Conservation (phyloP, 2,797 vertebrate genomes). For the Periparus ater region DNA sequence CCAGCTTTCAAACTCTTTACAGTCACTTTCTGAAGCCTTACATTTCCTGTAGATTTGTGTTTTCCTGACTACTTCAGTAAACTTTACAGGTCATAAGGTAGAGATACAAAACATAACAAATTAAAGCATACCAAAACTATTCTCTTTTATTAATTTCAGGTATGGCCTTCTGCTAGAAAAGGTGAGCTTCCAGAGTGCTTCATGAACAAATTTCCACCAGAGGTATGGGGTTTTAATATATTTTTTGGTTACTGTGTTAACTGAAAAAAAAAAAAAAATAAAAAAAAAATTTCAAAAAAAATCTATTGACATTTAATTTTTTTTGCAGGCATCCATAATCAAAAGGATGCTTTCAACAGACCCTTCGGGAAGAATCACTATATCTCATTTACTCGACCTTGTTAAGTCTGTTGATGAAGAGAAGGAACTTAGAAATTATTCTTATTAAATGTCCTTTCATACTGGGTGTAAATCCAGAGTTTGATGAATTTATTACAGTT, state of each 20-base stretch:
- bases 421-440: not conserved
- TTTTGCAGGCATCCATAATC: slow-evolving; percentile 64
- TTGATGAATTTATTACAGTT: not conserved
- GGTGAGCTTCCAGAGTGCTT: not conserved
- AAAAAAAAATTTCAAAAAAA: not conserved
- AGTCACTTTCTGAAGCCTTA: not conserved
- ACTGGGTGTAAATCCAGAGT: not conserved
- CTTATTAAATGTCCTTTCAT: not conserved
- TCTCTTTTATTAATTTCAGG: slow-evolving; percentile 45
- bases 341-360: slow-evolving; percentile 55
- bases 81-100: not conserved
- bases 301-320: not conserved
- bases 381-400: not conserved
- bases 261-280: not conserved
- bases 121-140: not conserved
- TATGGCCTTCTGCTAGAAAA: not conserved
- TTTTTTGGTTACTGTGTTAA: not conserved
- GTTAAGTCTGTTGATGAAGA: not conserved
- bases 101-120: not conserved
- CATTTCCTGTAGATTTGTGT: not conserved
- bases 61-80: not conserved
- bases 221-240: slow-evolving; percentile 52
- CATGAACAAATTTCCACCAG: not conserved
- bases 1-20: not conserved
- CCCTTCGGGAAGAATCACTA: not conserved